Conservation (phyloP, 2,797 vertebrate species). For the Sebastolobus alascanus region DNA sequence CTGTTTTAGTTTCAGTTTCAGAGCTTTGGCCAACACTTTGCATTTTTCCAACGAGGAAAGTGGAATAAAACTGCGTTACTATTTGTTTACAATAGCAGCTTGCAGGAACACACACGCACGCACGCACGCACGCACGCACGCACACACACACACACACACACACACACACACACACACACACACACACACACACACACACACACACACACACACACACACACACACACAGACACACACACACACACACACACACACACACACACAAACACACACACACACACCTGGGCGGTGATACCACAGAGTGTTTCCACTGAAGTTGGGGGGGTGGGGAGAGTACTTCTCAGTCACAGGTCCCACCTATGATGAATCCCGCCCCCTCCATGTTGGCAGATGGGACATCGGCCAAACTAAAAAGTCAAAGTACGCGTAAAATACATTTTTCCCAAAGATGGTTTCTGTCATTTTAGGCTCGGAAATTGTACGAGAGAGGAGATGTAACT, state of each 20-base stretch:
- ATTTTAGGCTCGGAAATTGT: no score
- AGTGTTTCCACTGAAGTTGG: constrained; percentile 1
- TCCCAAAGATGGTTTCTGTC: no score
- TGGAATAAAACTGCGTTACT: no score
- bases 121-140: no score
- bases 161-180: neutral
- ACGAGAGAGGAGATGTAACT: no score
- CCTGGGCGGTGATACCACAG: neutral
- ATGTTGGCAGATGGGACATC: no score
- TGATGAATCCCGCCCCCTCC: no score
- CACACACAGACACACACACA: no score
- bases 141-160: no score
- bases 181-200: neutral
- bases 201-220: neutral
- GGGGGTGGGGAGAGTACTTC: neutral
- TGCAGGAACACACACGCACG: neutral
- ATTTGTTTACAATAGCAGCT: neutral
- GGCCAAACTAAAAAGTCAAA: no score
- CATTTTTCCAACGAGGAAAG: no score
- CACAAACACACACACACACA: neutral
- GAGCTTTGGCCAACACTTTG: neutral
- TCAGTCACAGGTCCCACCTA: neutral
- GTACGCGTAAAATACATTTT: no score
- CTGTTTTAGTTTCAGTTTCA: neutral
- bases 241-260: neutral